These are phyloP conservation scores for Marisa cornuarietis DNA, from an alignment of 1,140 invertebrate genomes.

Conservation along the genomic window DNA sequence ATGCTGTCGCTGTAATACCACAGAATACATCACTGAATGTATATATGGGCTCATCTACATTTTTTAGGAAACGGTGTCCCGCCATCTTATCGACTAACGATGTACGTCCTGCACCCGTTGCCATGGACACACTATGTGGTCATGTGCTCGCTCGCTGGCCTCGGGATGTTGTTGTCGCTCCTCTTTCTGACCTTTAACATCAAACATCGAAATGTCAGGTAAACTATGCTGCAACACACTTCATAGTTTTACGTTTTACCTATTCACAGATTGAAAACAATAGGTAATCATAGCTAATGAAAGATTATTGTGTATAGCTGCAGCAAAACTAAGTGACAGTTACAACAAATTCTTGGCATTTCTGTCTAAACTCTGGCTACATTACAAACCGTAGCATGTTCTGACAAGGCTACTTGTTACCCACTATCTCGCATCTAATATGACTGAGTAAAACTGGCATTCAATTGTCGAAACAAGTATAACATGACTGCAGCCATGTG, in stretches of 20 bases:
- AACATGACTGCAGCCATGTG: no score
- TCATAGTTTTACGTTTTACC: no score
- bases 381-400: neutral
- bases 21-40: no score
- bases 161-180: constrained; percentile 4
- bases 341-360: neutral
- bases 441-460: no score
- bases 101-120: constrained; percentile 5
- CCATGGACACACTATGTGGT: neutral
- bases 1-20: no score
- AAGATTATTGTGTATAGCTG: neutral
- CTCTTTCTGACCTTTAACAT: constrained; percentile 29
- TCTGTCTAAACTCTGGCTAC: neutral
- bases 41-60: no score
- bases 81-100: neutral
- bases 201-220: constrained; percentile 23
- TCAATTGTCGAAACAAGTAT: no score
- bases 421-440: neutral
- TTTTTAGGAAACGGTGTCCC: no score
- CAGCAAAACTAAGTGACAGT: no score
- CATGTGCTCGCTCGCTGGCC: constrained; percentile 12
- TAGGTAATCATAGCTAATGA: neutral
- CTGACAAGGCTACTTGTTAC: neutral
- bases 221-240: neutral
- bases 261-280: neutral